A percentile compares a stretch with the other conserved stretches of the same genome.
phyloP scores from a whole-genome alignment of 2,888 invertebrate genomes.

The Flabesymbios commensalis region DNA sequence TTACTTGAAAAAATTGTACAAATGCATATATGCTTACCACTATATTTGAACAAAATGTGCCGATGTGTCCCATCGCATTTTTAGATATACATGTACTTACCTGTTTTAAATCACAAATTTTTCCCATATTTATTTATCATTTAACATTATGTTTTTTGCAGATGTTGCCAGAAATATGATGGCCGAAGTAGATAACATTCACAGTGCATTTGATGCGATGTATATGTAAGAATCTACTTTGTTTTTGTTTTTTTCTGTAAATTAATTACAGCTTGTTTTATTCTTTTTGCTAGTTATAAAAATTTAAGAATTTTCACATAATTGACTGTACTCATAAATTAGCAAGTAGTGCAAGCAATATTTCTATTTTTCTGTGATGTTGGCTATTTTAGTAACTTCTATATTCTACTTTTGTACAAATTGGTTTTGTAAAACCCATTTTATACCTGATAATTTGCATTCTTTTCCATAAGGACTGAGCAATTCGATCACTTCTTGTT shows the following conservation, averaged over 20 bases:
- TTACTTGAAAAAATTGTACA: too few relatives aligned
- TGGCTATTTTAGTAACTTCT: too few relatives aligned
- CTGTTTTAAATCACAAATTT: background rate
- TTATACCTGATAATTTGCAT: too few relatives aligned
- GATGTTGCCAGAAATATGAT: conserved; percentile 20
- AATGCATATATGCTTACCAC: background rate
- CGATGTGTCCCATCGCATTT: too few relatives aligned
- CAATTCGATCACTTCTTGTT: conserved; percentile 58
- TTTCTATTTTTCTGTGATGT: too few relatives aligned
- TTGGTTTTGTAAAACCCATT: too few relatives aligned
- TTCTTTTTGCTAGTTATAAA: background rate
- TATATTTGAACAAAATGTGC: background rate
- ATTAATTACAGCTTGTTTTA: background rate
- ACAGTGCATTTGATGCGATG: conserved; percentile 20
- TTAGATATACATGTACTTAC: too few relatives aligned
- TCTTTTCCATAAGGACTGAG: background rate
- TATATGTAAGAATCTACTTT: conserved; percentile 15
- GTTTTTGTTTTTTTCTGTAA: background rate
- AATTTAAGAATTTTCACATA: background rate
- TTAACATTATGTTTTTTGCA: conserved; percentile 7
- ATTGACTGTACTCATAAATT: too few relatives aligned
- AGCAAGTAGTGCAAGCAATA: too few relatives aligned
- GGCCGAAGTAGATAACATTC: conserved; percentile 19
- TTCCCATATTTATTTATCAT: background rate
- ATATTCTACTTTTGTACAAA: too few relatives aligned